Conservation (phyloP, 2,113 vertebrate genomes). For the Rhynchopsitta pachyrhyncha region DNA sequence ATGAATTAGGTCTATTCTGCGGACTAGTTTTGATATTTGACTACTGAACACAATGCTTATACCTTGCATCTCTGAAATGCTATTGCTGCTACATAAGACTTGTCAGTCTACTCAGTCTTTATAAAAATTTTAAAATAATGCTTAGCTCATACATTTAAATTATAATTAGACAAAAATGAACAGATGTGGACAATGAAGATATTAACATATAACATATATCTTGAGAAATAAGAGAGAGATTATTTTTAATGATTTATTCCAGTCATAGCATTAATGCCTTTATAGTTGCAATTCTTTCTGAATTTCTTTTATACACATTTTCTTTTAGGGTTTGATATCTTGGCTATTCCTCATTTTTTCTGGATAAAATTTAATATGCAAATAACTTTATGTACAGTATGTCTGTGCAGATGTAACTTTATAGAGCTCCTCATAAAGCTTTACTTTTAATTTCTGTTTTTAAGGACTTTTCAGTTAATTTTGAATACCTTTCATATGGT, state of each 20-base stretch:
- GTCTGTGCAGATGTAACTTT: neutral
- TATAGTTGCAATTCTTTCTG: neutral
- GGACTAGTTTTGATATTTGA: neutral
- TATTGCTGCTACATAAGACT: neutral
- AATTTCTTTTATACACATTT: neutral
- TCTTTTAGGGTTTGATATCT: neutral
- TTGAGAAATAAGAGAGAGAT: slow-evolving; percentile 7
- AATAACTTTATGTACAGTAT: neutral
- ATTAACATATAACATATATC: neutral
- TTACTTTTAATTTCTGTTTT: neutral
- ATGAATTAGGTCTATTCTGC: neutral
- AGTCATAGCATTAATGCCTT: neutral
- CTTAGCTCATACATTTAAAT: slow-evolving; percentile 41
- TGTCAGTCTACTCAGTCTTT: neutral
- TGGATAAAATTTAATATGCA: neutral
- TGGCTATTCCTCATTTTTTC: neutral
- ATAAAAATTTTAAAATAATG: neutral
- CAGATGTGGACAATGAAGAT: neutral
- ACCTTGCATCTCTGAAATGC: neutral
- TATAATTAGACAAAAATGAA: neutral
- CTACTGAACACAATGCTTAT: neutral
- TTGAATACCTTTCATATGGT: neutral
- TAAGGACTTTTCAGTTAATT: neutral
- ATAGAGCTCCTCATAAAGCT: neutral
- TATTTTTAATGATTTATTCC: slow-evolving; percentile 40